Evolutionary conservation across 2,113 vertebrate species (phyloP), one percentile per base, ranked within the genome.

Genomic region (Perca schrenkii): DNA sequence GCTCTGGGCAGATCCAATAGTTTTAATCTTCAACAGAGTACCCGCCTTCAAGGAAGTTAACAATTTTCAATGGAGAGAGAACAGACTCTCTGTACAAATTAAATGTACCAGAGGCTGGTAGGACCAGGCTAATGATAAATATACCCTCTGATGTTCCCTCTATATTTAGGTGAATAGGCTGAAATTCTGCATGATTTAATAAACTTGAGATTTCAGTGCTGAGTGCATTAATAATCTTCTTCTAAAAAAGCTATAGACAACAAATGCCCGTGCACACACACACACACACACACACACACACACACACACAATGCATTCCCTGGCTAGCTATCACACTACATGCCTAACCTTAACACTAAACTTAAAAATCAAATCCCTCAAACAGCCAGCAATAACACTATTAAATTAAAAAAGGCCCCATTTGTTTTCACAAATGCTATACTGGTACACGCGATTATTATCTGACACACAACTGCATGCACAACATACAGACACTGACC

Each of bases 111-210:
- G 28, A 28, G 28, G 1, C 28, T 28, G 28, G 28, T 28, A 28
- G 28, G 28, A 28, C 28, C 28, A 28, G 28, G 28, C 28, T 28
- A 28, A 28, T 28, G 28, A 31, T n/a, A 40, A 65, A 56, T 22
- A 60, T 6, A n/a, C 15, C 17, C 28, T 65, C 31, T 15, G 25
- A 28, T 58, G 16, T 46, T 2, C 11, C 40, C 2, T 52, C 43
- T 49, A 6, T 22, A 22, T 78, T 58, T 31, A 56, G 19, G 0
- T 64, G 13, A 8, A 36, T 66, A 72, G 10, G 6, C 8, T 72
- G 19, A 53, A 70, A 53, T 65, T 47, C 52, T 64, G 36, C n/a
- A 50, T 83, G 49, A 74, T 16, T 66, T 8, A 83, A 85, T 86
- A 52, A 86, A 79, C 2, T 31, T 77, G 22, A 78, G 4, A 77